Percentiles rank a stretch among this genome's conserved stretches.
phyloP scores from a whole-genome alignment of 2,888 invertebrate genomes.

The Catocala sponsa region DNA sequence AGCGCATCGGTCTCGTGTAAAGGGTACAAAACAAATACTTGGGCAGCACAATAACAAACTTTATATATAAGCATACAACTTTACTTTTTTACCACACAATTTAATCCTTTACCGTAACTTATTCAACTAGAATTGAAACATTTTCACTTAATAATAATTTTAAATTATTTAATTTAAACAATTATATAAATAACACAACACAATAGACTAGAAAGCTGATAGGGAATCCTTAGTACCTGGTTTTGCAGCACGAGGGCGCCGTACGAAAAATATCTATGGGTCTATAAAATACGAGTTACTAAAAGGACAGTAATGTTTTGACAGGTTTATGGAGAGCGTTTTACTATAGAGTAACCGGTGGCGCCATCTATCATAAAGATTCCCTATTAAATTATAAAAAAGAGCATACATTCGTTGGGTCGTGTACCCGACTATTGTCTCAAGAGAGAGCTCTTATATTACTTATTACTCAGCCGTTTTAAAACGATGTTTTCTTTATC shows the following conservation, averaged over 20 bases:
- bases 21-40: neutral
- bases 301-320: too few species aligned
- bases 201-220: neutral
- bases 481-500: conserved; percentile 25
- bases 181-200: conserved; percentile 3
- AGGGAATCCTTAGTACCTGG: neutral
- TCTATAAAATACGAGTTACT: too few species aligned
- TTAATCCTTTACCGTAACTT: conserved; percentile 20
- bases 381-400: conserved; percentile 54
- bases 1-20: too few species aligned
- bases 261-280: too few species aligned
- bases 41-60: neutral
- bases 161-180: conserved; percentile 1
- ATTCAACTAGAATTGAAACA: conserved; percentile 32
- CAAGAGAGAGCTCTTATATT: too few species aligned
- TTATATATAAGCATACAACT: conserved; percentile 12
- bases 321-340: too few species aligned
- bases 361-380: neutral
- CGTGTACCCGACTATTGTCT: conserved; percentile 32
- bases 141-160: conserved; percentile 12
- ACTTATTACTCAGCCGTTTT: too few species aligned
- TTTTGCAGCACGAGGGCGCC: too few species aligned
- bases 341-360: neutral
- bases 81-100: conserved; percentile 14
- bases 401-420: conserved; percentile 71